Conservation (phyloP, 1,140 invertebrate species). For the Macrostomum lignano region DNA sequence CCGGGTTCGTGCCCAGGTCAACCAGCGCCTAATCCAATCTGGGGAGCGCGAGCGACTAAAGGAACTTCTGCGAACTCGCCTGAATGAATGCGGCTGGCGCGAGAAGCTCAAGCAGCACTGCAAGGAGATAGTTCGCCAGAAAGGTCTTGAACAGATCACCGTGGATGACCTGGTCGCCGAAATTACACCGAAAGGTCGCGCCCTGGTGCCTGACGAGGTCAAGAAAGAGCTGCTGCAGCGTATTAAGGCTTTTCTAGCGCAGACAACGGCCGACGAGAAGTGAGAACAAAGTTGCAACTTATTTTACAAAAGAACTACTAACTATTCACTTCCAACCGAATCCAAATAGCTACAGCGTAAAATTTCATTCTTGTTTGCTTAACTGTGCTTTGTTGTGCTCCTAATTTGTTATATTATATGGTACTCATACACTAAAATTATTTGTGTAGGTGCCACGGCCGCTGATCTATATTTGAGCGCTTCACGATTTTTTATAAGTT, state of each 20-base stretch:
- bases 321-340: too few species aligned
- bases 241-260: slow-evolving; percentile 38
- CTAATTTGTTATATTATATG: too few species aligned
- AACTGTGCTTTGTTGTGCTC: too few species aligned
- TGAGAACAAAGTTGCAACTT: not conserved
- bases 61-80: slow-evolving; percentile 43
- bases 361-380: too few species aligned
- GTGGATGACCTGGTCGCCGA: slow-evolving; percentile 47
- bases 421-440: too few species aligned
- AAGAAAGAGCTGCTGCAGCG: slow-evolving; percentile 58
- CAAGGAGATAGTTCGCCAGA: slow-evolving; percentile 44
- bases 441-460: too few species aligned
- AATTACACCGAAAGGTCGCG: slow-evolving; percentile 48
- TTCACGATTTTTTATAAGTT: too few species aligned
- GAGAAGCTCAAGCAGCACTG: slow-evolving; percentile 55
- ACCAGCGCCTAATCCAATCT: slow-evolving; percentile 26
- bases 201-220: slow-evolving; percentile 51
- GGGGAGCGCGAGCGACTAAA: slow-evolving; percentile 39
- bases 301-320: too few species aligned
- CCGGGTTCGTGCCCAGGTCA: too few species aligned
- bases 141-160: slow-evolving; percentile 41
- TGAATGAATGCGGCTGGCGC: slow-evolving; percentile 62
- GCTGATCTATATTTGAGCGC: too few species aligned
- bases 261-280: slow-evolving; percentile 12
- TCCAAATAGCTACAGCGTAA: too few species aligned